Conservation (phyloP, 2,888 invertebrate species). For the Leptopilina syphax region DNA sequence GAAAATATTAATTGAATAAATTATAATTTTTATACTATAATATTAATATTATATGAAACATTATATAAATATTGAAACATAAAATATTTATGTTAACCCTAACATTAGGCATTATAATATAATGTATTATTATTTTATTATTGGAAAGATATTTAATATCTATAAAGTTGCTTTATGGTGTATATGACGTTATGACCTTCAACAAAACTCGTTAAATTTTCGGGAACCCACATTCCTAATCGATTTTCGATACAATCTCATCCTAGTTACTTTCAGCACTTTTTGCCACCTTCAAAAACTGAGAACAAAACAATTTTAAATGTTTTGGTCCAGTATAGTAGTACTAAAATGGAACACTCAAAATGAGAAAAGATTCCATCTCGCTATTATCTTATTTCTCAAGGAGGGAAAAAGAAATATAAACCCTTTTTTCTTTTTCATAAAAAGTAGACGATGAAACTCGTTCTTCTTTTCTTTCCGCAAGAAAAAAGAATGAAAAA, state of each 20-base stretch:
- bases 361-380: neutral
- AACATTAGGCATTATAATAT: too few relatives aligned
- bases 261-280: conserved; percentile 22
- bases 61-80: too few relatives aligned
- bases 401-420: neutral
- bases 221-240: conserved; percentile 25
- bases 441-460: neutral
- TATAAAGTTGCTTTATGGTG: conserved; percentile 7
- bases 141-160: too few relatives aligned
- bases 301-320: conserved; percentile 19
- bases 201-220: conserved; percentile 35
- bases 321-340: conserved; percentile 14
- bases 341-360: neutral
- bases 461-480: neutral
- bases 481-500: neutral
- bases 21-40: too few relatives aligned
- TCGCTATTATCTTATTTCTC: conserved; percentile 1
- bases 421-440: neutral
- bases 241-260: conserved; percentile 33
- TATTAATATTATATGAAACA: too few relatives aligned
- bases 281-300: conserved; percentile 19
- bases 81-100: too few relatives aligned
- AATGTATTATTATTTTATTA: too few relatives aligned
- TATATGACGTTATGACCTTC: conserved; percentile 24
- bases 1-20: too few relatives aligned